These are phyloP conservation scores for Pachypeltis micranthus DNA, from an alignment of 1,140 invertebrate genomes.

Conservation along the genomic window DNA sequence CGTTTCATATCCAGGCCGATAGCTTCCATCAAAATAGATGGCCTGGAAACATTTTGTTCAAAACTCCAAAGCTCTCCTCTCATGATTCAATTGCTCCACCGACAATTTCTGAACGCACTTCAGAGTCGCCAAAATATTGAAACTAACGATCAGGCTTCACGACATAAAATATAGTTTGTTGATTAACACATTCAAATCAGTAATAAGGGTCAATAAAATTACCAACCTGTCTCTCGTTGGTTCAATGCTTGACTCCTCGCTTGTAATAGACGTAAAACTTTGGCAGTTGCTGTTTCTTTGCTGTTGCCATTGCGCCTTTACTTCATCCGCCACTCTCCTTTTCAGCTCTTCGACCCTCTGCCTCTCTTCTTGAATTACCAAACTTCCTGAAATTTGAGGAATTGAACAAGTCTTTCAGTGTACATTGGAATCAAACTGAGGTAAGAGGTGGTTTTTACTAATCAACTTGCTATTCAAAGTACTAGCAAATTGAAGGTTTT, in stretches of 20 bases:
- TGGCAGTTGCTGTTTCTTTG: slow-evolving; percentile 50
- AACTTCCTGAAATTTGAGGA: slow-evolving; percentile 47
- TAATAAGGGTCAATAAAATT: no score
- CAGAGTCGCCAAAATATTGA: no score
- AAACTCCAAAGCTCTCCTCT: no score
- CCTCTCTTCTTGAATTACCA: slow-evolving; percentile 82
- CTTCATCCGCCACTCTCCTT: slow-evolving; percentile 74
- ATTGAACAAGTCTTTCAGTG: neutral
- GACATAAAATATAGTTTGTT: no score
- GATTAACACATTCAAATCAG: no score
- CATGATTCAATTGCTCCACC: no score
- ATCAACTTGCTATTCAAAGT: no score
- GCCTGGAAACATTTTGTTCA: no score
- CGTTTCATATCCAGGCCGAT: no score
- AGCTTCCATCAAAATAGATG: no score
- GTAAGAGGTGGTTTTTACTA: neutral
- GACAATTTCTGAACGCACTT: no score
- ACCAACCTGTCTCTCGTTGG: slow-evolving; percentile 42
- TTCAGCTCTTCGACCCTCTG: slow-evolving; percentile 76
- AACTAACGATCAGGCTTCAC: neutral
- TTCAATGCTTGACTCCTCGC: slow-evolving; percentile 47
- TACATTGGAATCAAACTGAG: neutral
- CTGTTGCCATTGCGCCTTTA: slow-evolving; percentile 72
- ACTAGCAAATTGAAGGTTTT: no score
- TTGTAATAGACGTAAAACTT: slow-evolving; percentile 55